Conservation (phyloP, 2,797 vertebrate species). For the Monodelphis domestica region DNA sequence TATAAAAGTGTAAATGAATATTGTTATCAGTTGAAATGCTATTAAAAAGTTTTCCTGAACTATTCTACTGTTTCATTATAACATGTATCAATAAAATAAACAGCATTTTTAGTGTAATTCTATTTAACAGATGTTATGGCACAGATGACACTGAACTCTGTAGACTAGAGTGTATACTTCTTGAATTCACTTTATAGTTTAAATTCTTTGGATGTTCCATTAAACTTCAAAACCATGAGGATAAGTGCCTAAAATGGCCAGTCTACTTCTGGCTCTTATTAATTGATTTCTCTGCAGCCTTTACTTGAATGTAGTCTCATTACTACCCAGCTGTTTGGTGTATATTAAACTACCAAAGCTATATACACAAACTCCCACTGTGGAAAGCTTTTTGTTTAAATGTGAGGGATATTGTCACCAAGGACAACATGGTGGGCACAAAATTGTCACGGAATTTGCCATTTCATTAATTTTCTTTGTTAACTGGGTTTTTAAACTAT, state of each 20-base stretch:
- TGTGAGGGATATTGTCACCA: background rate
- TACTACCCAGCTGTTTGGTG: background rate
- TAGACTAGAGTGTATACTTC: background rate
- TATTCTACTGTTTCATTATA: background rate
- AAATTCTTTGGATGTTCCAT: background rate
- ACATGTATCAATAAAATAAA: background rate
- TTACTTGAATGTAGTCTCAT: background rate
- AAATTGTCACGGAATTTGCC: background rate
- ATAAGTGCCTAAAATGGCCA: background rate
- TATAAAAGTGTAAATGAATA: background rate
- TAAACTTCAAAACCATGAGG: background rate
- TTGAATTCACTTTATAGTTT: background rate
- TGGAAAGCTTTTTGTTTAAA: background rate
- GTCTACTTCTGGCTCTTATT: background rate
- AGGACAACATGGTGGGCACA: background rate
- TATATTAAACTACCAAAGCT: background rate
- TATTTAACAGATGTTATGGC: background rate
- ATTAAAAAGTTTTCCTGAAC: background rate
- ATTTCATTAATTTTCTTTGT: background rate
- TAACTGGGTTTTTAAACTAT: background rate
- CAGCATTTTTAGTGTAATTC: background rate
- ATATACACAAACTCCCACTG: background rate
- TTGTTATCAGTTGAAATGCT: background rate
- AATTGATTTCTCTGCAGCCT: background rate
- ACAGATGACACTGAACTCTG: background rate